These are phyloP conservation scores for Cepaea hortensis DNA, from an alignment of 2,888 invertebrate genomes.

Conservation along the genomic window DNA sequence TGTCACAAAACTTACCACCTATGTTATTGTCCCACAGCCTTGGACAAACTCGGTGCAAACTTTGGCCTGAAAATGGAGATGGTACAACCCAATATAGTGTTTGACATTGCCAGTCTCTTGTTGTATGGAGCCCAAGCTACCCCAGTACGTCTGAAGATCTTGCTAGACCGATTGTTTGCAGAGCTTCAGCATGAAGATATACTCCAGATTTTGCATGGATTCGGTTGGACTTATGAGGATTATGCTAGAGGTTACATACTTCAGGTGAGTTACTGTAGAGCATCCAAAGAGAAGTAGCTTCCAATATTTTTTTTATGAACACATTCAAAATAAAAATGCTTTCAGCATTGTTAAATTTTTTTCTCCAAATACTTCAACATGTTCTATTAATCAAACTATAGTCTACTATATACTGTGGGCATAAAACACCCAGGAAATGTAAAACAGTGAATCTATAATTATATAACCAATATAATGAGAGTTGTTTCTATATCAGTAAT, in stretches of 20 bases:
- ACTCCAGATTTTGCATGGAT: conserved; percentile 84
- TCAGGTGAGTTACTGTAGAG: conserved; percentile 79
- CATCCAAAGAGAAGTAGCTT: background rate
- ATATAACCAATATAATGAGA: too few species aligned
- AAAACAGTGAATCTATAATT: too few species aligned
- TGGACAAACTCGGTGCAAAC: conserved; percentile 83
- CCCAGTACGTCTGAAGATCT: conserved; percentile 85
- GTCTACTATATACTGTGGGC: too few species aligned
- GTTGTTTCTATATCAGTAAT: too few species aligned
- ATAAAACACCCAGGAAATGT: too few species aligned
- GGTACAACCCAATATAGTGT: conserved; percentile 85
- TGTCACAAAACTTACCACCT: too few species aligned
- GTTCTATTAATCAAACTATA: too few species aligned
- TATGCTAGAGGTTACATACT: conserved; percentile 86
- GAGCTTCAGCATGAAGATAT: conserved; percentile 85
- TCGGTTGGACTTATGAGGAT: conserved; percentile 87
- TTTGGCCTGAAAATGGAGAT: conserved; percentile 82
- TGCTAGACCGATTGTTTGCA: conserved; percentile 85
- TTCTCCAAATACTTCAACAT: too few species aligned
- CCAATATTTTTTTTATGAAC: background rate
- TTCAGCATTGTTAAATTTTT: background rate
- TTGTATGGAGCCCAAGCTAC: conserved; percentile 87
- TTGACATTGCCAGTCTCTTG: conserved; percentile 86
- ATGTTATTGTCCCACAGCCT: background rate
- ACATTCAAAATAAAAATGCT: background rate